Conservation (phyloP, 2,797 vertebrate genomes). For the Rhyacichthys aspro region DNA sequence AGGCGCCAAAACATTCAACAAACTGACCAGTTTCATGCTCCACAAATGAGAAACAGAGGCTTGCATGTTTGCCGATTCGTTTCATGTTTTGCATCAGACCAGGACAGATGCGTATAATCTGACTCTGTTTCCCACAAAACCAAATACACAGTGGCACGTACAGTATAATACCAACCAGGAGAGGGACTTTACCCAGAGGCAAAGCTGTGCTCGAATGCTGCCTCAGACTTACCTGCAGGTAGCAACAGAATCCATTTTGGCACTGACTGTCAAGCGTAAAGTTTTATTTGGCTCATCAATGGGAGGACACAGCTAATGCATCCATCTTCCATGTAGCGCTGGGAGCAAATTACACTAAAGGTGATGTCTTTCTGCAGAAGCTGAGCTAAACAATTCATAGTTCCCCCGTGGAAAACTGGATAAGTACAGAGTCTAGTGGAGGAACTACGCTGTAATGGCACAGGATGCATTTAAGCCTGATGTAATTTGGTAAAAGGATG, state of each 20-base stretch:
- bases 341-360: constrained; percentile 32
- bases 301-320: constrained; percentile 36
- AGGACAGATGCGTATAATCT: constrained; percentile 34
- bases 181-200: constrained; percentile 47
- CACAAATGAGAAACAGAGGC: constrained; percentile 14
- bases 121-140: constrained; percentile 14
- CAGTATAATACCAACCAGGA: constrained; percentile 7
- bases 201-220: constrained; percentile 40
- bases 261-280: constrained; percentile 50
- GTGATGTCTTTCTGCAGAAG: constrained; percentile 53
- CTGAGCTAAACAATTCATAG: constrained; percentile 48
- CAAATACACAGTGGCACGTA: constrained; percentile 8
- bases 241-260: constrained; percentile 53
- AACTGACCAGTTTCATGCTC: constrained; percentile 1
- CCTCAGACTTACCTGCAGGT: constrained; percentile 50
- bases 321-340: constrained; percentile 47
- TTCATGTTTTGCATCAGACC: constrained; percentile 10
- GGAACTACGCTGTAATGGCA: neutral
- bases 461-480: constrained; percentile 16
- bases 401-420: constrained; percentile 32
- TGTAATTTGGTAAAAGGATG: constrained; percentile 10
- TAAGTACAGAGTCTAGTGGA: constrained; percentile 29
- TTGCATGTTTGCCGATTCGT: neutral
- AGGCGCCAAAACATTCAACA: neutral
- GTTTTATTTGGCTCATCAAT: constrained; percentile 68